Evolutionary conservation across 2,888 invertebrate genomes (phyloP), one percentile per base, ranked within the genome.

Genomic region (Apamea anceps): DNA sequence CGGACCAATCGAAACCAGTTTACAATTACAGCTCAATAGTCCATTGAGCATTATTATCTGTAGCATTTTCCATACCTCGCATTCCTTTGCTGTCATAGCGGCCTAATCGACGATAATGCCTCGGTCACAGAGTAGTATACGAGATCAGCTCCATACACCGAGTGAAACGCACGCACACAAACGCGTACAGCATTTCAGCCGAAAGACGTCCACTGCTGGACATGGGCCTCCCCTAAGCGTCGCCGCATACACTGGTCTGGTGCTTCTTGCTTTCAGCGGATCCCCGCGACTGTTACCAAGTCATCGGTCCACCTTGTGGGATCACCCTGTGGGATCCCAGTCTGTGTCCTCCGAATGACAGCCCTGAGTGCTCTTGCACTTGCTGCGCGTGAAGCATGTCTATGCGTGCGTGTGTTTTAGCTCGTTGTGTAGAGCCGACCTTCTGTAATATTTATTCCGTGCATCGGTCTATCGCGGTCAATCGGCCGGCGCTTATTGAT

Each of bases 401-500:
- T 57, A 57, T 65, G 28, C 37, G 7, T 57, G 28, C 10, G 4
- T 51, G 13, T 7, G 10, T 28, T 32, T 51, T 65, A 13, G 10
- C 7, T 63, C 7, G 28, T 65, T 25, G 28, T 28, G 13, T n/a
- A 4, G 28, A 60, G n/a, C 57, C 4, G 57, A n/a, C 25, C 77
- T 75, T 80, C 83, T 83, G 65, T 51, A 57, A 18, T 48, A 48
- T 71, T 48, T 57, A 48, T 51, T 51, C 21, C 57, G n/a, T 77
- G 48, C 1, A 18, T 60, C 37, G 2, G 37, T 57, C 37, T 66
- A 85, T 85, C 81, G 85, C 85, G 88, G 85, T 85, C 85, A 85
- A 77, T 74, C 86, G 86, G 86, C 74, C 88, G 85, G 78, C 73
- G 85, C 66, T 81, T 77, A 88, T 81, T 82, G 89, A 89, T 85